These are phyloP conservation scores for Hypocryptadius cinnamomeus DNA, from an alignment of 2,113 vertebrate species.

Conservation along the genomic window DNA sequence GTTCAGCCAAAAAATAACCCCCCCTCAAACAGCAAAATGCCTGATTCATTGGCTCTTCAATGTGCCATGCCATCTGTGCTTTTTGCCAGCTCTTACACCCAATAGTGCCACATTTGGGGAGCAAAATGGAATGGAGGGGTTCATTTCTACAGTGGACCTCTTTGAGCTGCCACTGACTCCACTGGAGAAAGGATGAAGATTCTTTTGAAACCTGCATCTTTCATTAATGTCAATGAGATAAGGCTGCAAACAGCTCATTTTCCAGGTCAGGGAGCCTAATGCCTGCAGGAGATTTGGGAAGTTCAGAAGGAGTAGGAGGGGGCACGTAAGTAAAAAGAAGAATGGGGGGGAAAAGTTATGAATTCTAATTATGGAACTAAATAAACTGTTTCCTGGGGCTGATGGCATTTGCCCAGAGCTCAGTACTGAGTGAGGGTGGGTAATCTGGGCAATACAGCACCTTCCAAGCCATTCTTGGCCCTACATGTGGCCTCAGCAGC, in stretches of 20 bases:
- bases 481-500: background rate
- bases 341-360: accelerated
- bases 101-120: background rate
- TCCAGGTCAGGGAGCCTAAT: constrained; percentile 12
- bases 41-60: background rate
- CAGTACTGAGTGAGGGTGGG: background rate
- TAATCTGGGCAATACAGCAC: background rate
- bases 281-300: background rate
- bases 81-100: background rate
- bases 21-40: background rate
- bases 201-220: background rate
- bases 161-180: background rate
- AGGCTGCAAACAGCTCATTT: background rate
- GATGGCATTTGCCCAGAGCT: background rate
- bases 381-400: background rate
- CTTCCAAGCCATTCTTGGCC: background rate
- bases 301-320: background rate
- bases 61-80: background rate
- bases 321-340: background rate
- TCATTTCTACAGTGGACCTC: background rate
- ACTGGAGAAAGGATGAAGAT: background rate
- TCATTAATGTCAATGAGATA: background rate
- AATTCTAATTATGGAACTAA: background rate
- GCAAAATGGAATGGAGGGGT: background rate
- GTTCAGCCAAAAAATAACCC: constrained; percentile 5